Evolutionary conservation across 2,888 invertebrate genomes (phyloP).

Genomic region (Serrognathus titanus): DNA sequence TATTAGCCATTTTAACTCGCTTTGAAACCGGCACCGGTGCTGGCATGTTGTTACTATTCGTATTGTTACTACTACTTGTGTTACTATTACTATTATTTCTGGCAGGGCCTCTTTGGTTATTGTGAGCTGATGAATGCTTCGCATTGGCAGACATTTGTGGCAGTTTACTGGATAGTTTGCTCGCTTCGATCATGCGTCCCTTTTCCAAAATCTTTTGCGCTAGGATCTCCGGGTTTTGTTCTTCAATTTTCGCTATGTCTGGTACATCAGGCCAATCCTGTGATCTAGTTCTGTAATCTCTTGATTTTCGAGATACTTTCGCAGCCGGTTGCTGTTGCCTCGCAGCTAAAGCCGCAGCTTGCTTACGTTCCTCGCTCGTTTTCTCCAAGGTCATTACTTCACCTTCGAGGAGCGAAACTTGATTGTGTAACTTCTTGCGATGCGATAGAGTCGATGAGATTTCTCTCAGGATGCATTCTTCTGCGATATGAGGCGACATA

Average conservation of each 20-base stretch:
- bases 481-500: slow-evolving; percentile 65
- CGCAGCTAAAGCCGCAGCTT: slow-evolving; percentile 26
- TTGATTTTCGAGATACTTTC: slow-evolving; percentile 55
- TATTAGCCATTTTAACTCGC: slow-evolving; percentile 36
- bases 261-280: slow-evolving; percentile 92
- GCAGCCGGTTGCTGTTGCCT: slow-evolving; percentile 38
- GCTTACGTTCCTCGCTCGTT: slow-evolving; percentile 62
- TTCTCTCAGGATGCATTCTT: slow-evolving; percentile 81
- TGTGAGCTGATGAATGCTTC: slow-evolving; percentile 19
- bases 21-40: slow-evolving; percentile 41
- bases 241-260: slow-evolving; percentile 85
- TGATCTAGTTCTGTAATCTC: slow-evolving; percentile 74
- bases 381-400: slow-evolving; percentile 75
- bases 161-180: slow-evolving; percentile 54
- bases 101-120: slow-evolving; percentile 1
- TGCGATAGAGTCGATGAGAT: slow-evolving; percentile 81
- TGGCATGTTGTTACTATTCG: slow-evolving; percentile 34
- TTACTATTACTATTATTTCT: slow-evolving; percentile 7
- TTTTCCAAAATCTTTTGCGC: slow-evolving; percentile 89
- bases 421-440: slow-evolving; percentile 78
- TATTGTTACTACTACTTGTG: slow-evolving; percentile 9
- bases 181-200: slow-evolving; percentile 84
- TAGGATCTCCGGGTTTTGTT: slow-evolving; percentile 85
- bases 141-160: slow-evolving; percentile 25
- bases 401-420: slow-evolving; percentile 74